Percentiles rank a stretch among this genome's conserved stretches.
These are phyloP conservation scores for Rhinolophus sinicus DNA, from an alignment of 2,113 vertebrate genomes.

Conservation along the genomic window DNA sequence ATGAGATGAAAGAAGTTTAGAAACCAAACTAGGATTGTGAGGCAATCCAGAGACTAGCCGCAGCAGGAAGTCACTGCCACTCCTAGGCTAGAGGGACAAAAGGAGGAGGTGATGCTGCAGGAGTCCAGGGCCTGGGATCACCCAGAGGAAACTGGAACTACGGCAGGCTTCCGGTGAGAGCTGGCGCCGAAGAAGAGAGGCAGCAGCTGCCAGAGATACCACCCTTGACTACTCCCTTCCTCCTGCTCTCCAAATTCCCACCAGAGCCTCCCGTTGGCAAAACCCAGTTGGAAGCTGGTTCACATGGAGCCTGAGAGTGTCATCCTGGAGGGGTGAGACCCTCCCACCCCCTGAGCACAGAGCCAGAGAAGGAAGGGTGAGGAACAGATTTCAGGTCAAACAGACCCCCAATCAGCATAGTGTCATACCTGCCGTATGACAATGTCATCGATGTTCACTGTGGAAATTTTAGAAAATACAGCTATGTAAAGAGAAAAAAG, in stretches of 20 bases:
- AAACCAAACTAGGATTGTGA: conserved; percentile 50
- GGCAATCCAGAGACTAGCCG: conserved; percentile 33
- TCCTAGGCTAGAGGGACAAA: conserved; percentile 63
- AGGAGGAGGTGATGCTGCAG: neutral
- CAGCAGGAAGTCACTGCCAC: conserved; percentile 55
- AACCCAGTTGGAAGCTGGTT: neutral
- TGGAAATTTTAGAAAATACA: conserved; percentile 8
- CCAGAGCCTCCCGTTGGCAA: neutral
- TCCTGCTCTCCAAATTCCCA: neutral
- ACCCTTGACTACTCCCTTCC: neutral
- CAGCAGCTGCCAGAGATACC: neutral
- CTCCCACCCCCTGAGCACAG: neutral
- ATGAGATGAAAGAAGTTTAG: conserved; percentile 58
- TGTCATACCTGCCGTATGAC: no score
- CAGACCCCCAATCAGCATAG: neutral
- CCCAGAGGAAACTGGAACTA: conserved; percentile 47
- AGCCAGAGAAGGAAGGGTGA: neutral
- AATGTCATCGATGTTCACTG: neutral
- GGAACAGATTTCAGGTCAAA: neutral
- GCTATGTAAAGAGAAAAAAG: neutral
- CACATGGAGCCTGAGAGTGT: neutral
- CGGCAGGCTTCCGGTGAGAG: conserved; percentile 26
- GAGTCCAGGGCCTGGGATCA: conserved; percentile 6
- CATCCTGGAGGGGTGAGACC: neutral
- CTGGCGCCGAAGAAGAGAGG: neutral